Base-by-base conservation (phyloP, 2,113 vertebrate species). In the Lepus timidus region DNA sequence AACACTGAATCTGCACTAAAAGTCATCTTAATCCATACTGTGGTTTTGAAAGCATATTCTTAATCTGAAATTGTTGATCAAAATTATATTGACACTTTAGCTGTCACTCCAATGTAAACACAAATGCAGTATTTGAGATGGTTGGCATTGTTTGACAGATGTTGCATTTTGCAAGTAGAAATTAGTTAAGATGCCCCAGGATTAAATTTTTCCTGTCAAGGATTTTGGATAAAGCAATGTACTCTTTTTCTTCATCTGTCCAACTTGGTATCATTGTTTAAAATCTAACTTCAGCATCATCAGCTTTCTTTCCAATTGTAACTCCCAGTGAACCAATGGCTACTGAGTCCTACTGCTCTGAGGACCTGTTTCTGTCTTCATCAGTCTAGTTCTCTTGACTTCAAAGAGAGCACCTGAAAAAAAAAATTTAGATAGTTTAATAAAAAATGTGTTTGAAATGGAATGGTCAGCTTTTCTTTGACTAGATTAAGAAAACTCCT, bases 11-110 rank as follows among this genome's bases (percentile, higher is more conserved):
- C 75, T 89, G 14, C 31, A 20, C 71, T 58, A 76, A 31, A 93
- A 62, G 64, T 88, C 55, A 14, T 93, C 76, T 88, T 96, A 97
- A 96, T 96, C 96, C 67, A 91, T 20, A 22, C 7, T 78, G 61
- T 86, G 49, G 17, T 67, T 94, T 91, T 94, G 27, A 91, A 90
- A 91, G 84, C 93, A 96, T 33, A 58, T 96, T 94, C 90, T 91
- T 93, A 87, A 96, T 96, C 92, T 91, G 86, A 96, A 84, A 87
- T 84, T 89, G 84, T 93, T 89, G 93, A 87, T 81, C 67, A 93
- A 75, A 96, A 78, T 78, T 74, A 90, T 86, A 88, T 91, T 81
- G 22, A 33, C 68, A 68, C 55, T 86, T 67, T 52, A 91, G 71
- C 75, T 61, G 62, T 80, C 4, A 4, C 86, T 80, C 70, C 67